Percentiles rank a stretch among this genome's conserved stretches.
Conservation (phyloP, 2,888 invertebrate genomes). For the Acanthococcus lagerstroemiae region DNA sequence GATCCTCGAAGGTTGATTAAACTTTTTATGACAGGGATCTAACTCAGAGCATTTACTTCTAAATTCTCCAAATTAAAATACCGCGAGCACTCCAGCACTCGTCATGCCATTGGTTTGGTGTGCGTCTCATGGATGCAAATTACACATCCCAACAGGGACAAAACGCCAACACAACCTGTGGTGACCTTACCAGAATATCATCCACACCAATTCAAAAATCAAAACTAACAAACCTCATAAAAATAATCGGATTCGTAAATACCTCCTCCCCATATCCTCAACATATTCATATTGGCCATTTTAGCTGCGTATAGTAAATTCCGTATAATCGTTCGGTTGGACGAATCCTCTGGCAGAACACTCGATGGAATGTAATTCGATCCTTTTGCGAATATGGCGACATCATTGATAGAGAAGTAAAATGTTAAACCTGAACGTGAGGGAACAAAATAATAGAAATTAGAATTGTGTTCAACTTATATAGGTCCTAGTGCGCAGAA, state of each 20-base stretch:
- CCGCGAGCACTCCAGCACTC: too few species aligned
- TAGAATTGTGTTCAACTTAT: not conserved
- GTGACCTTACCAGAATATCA: too few species aligned
- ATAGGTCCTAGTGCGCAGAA: not conserved
- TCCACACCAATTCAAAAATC: too few species aligned
- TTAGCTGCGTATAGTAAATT: conserved; percentile 58
- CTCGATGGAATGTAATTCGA: conserved; percentile 87
- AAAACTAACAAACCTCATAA: too few species aligned
- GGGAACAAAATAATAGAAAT: not conserved
- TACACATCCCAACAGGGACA: too few species aligned
- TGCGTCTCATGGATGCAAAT: too few species aligned
- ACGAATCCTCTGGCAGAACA: conserved; percentile 66
- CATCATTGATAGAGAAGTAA: conserved; percentile 74
- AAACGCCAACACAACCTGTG: too few species aligned
- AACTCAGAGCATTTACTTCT: too few species aligned
- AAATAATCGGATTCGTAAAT: conserved; percentile 84
- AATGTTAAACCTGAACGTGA: conserved; percentile 63
- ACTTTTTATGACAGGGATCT: too few species aligned
- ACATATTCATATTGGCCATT: conserved; percentile 78
- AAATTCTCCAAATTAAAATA: too few species aligned
- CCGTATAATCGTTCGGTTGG: conserved; percentile 48
- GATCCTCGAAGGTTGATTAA: too few species aligned
- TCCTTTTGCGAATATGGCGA: conserved; percentile 88
- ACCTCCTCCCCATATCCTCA: conserved; percentile 99
- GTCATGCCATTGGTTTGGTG: too few species aligned